phyloP scores from a whole-genome alignment of 2,888 invertebrate genomes.

The Podotricha telesiphe region DNA sequence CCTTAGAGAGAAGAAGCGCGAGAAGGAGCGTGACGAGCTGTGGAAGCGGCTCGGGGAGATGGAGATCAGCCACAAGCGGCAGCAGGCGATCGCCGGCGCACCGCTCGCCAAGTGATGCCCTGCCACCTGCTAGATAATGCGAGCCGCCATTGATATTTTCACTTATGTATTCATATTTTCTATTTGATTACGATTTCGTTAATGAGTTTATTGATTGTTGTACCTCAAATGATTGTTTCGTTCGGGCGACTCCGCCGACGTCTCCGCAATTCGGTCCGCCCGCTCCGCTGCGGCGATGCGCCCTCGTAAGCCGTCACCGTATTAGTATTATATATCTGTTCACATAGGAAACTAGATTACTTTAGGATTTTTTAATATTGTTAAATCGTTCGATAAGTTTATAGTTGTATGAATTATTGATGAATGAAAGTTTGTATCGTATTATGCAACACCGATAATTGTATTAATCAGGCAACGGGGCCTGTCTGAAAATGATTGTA shows the following conservation, averaged over 20 bases:
- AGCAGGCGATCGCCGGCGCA: conserved; percentile 56
- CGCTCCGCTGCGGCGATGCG: conserved; percentile 54
- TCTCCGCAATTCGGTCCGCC: conserved; percentile 38
- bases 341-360: conserved; percentile 77
- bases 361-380: conserved; percentile 79
- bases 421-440: conserved; percentile 76
- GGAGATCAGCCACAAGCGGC: conserved; percentile 88
- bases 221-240: conserved; percentile 65
- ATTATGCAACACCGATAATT: conserved; percentile 68
- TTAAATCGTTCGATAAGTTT: conserved; percentile 82
- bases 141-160: conserved; percentile 75
- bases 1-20: conserved; percentile 94
- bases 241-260: conserved; percentile 54
- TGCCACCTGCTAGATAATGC: conserved; percentile 75
- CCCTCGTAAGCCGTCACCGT: conserved; percentile 57
- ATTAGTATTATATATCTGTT: conserved; percentile 73
- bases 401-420: conserved; percentile 79
- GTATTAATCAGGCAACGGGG: conserved; percentile 74
- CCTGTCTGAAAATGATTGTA: conserved; percentile 80
- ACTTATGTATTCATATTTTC: conserved; percentile 80
- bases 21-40: conserved; percentile 97
- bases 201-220: conserved; percentile 79
- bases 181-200: conserved; percentile 82
- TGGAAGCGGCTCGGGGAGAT: conserved; percentile 98
- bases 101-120: conserved; percentile 81